phyloP scores from a whole-genome alignment of 2,888 invertebrate genomes.

The Argynnis bischoffii region DNA sequence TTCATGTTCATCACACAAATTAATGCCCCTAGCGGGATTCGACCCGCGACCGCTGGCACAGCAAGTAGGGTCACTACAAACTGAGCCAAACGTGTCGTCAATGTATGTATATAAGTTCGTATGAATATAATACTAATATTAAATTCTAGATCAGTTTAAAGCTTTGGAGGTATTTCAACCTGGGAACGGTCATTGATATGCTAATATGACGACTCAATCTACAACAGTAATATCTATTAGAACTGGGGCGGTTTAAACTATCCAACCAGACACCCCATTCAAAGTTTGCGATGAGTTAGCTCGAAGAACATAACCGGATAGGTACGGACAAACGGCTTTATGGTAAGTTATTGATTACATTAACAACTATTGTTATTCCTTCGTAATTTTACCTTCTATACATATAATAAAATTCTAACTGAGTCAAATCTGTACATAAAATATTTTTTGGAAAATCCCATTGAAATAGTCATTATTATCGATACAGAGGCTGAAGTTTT shows the following conservation, averaged over 20 bases:
- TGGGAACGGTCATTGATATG: slow-evolving; percentile 18
- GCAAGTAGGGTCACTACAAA: too few relatives aligned
- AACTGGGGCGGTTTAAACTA: slow-evolving; percentile 2
- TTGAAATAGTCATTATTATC: too few relatives aligned
- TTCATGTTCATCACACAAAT: too few relatives aligned
- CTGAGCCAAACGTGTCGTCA: too few relatives aligned
- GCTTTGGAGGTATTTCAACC: slow-evolving; percentile 5
- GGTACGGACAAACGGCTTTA: slow-evolving; percentile 10
- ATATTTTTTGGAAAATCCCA: too few relatives aligned
- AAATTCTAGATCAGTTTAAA: slow-evolving; percentile 1
- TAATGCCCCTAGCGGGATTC: too few relatives aligned
- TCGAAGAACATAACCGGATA: slow-evolving; percentile 1
- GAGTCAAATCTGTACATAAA: too few relatives aligned
- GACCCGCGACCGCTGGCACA: too few relatives aligned
- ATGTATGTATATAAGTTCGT: too few relatives aligned
- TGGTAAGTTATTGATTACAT: not conserved
- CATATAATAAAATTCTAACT: too few relatives aligned
- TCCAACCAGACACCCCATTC: slow-evolving; percentile 17
- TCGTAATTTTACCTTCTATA: too few relatives aligned
- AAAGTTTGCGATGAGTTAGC: slow-evolving; percentile 17
- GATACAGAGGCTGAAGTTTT: too few relatives aligned
- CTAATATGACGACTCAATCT: slow-evolving; percentile 20
- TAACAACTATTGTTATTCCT: not conserved
- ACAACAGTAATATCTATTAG: slow-evolving; percentile 20
- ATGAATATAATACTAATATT: not conserved